Conservation (phyloP, 2,797 vertebrate species). For the Galagoides demidoff region DNA sequence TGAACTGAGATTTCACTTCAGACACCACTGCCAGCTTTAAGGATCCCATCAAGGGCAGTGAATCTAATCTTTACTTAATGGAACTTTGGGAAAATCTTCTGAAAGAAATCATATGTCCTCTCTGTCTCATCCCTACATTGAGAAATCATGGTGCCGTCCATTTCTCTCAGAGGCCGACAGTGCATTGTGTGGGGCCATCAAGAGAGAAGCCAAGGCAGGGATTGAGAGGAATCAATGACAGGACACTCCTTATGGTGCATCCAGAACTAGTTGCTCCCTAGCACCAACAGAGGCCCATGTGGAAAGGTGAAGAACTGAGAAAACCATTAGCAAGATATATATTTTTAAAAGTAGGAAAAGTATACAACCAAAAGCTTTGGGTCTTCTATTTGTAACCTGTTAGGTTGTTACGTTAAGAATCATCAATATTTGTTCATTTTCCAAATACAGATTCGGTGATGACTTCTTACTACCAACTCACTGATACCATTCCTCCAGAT, state of each 20-base stretch:
- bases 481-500: slow-evolving; percentile 2
- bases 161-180: slow-evolving; percentile 12
- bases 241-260: background rate
- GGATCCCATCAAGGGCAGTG: background rate
- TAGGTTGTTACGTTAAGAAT: background rate
- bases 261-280: background rate
- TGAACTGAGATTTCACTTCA: background rate
- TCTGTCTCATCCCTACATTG: background rate
- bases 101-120: background rate
- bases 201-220: background rate
- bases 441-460: background rate
- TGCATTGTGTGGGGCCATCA: background rate
- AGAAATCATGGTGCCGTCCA: background rate
- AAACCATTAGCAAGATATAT: background rate
- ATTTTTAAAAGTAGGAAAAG: background rate
- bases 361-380: background rate
- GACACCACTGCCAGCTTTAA: background rate
- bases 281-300: background rate
- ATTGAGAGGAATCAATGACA: background rate
- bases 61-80: background rate
- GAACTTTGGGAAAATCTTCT: background rate
- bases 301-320: background rate
- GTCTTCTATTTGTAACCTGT: background rate
- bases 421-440: slow-evolving; percentile 21
- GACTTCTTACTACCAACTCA: slow-evolving; percentile 44